These are phyloP conservation scores for Meloidogyne exigua DNA, from an alignment of 1,140 invertebrate genomes.

Conservation along the genomic window DNA sequence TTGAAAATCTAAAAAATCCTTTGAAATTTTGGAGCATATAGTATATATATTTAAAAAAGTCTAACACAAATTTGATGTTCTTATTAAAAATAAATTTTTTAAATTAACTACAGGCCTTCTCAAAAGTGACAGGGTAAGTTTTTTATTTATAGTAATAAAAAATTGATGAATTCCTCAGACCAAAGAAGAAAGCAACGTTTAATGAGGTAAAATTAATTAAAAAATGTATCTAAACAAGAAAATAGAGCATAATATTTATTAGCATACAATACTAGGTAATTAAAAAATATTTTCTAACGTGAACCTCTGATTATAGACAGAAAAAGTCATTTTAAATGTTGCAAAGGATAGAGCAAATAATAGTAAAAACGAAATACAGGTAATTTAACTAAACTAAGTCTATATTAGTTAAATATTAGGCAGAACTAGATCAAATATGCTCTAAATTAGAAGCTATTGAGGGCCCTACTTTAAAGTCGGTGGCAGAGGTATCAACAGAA, in stretches of 20 bases:
- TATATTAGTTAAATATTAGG: too few relatives aligned
- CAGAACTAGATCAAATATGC: constrained; percentile 58
- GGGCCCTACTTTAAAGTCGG: constrained; percentile 52
- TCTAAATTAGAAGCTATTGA: constrained; percentile 57
- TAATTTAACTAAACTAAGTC: too few relatives aligned
- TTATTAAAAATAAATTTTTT: constrained; percentile 31
- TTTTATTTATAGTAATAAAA: background rate
- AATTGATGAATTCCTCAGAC: constrained; percentile 38
- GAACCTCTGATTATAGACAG: background rate
- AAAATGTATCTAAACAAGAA: too few relatives aligned
- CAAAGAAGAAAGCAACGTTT: constrained; percentile 63
- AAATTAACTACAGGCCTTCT: constrained; percentile 47
- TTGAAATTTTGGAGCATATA: too few relatives aligned
- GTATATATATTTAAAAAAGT: too few relatives aligned
- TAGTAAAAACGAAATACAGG: constrained; percentile 57
- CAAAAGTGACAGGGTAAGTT: constrained; percentile 58
- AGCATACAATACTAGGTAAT: too few relatives aligned
- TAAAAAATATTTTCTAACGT: too few relatives aligned
- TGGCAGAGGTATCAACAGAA: constrained; percentile 53
- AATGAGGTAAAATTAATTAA: constrained; percentile 61
- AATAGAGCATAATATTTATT: too few relatives aligned
- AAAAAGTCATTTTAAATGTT: constrained; percentile 33
- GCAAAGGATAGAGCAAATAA: constrained; percentile 52
- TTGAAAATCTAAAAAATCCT: background rate
- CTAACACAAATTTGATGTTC: background rate